Base-by-base conservation (phyloP, 2,797 vertebrate species). In the Tympanoctomys barrerae region DNA sequence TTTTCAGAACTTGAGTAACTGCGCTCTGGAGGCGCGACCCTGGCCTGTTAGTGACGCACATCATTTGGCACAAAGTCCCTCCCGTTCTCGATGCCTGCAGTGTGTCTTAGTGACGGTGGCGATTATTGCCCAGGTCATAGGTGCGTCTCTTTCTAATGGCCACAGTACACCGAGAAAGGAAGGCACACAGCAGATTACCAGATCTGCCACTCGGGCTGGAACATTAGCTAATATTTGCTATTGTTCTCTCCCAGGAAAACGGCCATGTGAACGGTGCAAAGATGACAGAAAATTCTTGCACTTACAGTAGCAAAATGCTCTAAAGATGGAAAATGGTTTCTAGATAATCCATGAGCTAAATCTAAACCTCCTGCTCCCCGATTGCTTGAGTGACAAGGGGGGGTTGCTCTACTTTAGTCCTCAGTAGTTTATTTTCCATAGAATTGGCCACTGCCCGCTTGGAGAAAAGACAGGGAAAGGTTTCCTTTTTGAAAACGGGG, bases 1-100 rank as follows among this genome's bases (percentile, higher is more conserved):
- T 97, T 97, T 96, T 85, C 85, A 54, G 64, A 95, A 92, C 18
- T 49, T 85, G 87, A 89, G 42, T 82, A 90, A 89, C 70, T 57
- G 33, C 11, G 83, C 84, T 96, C 33, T 11, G 77, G 94, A 94
- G 93, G 33, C 88, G 85, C 89, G 87, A 52, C 10, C 36, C n/a
- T 92, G 3, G 11, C 73, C 7, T 36, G 59, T 33, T 80, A 39
- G 83, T 91, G 94, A 85, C 49, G 66, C 80, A 66, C 39, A 36
- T 57, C 68, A 59, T 68, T 93, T 93, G 87, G n/a, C 39, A 14
- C 33, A 11, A 22, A 42, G 68, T 46, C 10, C 18, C 61, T 49
- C 28, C 18, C 7, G 6, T 70, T 64, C 61, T 86, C 77, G 66
- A 39, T 80, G 39, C 54, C 0, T 26, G n/a, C 26, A 26, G 82